phyloP scores from a whole-genome alignment of 30 jellyfish, hydroid and myxozoan genomes.

The Pseudorhiza aurosa region DNA sequence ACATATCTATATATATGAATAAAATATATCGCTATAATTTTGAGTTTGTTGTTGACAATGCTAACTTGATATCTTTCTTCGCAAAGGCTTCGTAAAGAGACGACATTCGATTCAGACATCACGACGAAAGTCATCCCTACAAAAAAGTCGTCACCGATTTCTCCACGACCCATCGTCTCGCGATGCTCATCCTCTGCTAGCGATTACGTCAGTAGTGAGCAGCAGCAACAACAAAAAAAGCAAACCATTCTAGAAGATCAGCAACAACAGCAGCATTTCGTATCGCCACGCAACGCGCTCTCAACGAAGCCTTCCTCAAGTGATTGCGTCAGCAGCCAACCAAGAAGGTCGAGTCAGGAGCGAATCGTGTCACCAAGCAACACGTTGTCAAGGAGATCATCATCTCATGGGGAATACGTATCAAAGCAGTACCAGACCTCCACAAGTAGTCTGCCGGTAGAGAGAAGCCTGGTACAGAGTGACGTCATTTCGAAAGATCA shows the following conservation, averaged over 20 bases:
- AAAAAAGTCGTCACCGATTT: not conserved
- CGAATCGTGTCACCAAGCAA: not conserved
- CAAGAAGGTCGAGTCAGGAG: not conserved
- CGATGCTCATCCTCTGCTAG: slow-evolving; percentile 34
- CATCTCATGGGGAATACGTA: not conserved
- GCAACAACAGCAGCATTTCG: not conserved
- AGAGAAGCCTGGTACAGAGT: not conserved
- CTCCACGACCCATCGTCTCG: slow-evolving; percentile 29
- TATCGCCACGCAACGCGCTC: slow-evolving; percentile 1
- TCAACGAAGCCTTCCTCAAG: slow-evolving; percentile 5
- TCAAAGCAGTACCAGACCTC: not conserved
- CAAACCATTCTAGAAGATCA: not conserved
- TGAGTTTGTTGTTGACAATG: too few relatives aligned
- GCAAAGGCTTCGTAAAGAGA: slow-evolving; percentile 42
- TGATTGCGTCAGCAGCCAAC: not conserved
- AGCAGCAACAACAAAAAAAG: not conserved
- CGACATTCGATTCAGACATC: slow-evolving; percentile 39
- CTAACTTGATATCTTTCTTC: too few relatives aligned
- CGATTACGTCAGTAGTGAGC: slow-evolving; percentile 3
- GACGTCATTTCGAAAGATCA: not conserved
- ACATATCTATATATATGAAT: too few relatives aligned
- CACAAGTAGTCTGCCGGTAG: not conserved
- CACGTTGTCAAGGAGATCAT: slow-evolving; percentile 18
- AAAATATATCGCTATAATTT: too few relatives aligned
- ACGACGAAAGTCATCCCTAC: slow-evolving; percentile 25